A percentile compares a stretch with the other conserved stretches of the same genome.
Evolutionary conservation across 2,888 invertebrate species (phyloP).

Genomic region (Drosophila subsilvestris): DNA sequence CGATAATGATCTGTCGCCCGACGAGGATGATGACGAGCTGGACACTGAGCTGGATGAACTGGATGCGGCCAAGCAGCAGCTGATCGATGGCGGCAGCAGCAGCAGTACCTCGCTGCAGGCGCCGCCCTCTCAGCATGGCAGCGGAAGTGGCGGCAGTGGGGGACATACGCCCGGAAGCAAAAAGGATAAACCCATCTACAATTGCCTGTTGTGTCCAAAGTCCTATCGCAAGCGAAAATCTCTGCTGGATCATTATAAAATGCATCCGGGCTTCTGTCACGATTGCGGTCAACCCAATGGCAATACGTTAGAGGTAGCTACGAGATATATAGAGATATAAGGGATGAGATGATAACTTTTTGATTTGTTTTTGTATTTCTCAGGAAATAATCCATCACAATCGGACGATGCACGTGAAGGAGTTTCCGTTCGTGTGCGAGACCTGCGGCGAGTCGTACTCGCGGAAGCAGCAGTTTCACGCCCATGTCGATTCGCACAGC

Average conservation of each 20-base stretch:
- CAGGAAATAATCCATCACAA: slow-evolving; percentile 84
- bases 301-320: slow-evolving; percentile 80
- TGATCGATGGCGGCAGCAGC: slow-evolving; percentile 82
- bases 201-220: slow-evolving; percentile 82
- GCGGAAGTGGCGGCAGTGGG: slow-evolving; percentile 44
- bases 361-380: slow-evolving; percentile 2
- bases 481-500: slow-evolving; percentile 84
- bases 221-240: slow-evolving; percentile 84
- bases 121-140: slow-evolving; percentile 65
- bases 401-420: slow-evolving; percentile 82
- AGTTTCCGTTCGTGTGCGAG: slow-evolving; percentile 84
- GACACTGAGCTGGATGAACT: slow-evolving; percentile 78
- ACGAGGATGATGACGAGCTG: slow-evolving; percentile 80
- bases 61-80: slow-evolving; percentile 79
- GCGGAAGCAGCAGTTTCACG: slow-evolving; percentile 83
- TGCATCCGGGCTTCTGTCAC: slow-evolving; percentile 84
- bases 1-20: slow-evolving; percentile 79
- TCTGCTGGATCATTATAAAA: slow-evolving; percentile 83
- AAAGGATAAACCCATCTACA: slow-evolving; percentile 82
- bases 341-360: neutral
- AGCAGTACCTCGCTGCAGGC: slow-evolving; percentile 82
- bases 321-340: no score
- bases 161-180: slow-evolving; percentile 69
- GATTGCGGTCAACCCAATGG: slow-evolving; percentile 84
- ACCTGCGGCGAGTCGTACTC: slow-evolving; percentile 84